These are phyloP conservation scores for Brachyrhaphis roseni DNA, from an alignment of 2,797 vertebrate genomes.

Conservation along the genomic window DNA sequence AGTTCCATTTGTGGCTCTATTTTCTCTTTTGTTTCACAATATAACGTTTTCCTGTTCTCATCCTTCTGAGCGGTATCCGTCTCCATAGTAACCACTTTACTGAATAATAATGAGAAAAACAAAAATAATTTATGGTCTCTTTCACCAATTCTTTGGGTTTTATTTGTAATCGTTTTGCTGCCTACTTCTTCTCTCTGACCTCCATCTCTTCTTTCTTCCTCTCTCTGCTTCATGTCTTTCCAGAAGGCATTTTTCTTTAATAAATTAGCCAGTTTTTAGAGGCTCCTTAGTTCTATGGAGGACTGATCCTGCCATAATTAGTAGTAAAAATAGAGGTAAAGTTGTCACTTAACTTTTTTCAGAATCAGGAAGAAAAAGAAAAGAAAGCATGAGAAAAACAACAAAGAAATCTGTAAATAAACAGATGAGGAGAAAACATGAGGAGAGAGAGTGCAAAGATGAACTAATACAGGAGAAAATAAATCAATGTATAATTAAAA, in stretches of 20 bases:
- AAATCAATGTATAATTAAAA: background rate
- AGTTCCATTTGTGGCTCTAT: background rate
- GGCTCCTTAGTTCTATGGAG: background rate
- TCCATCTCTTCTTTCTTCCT: background rate
- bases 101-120: background rate
- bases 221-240: background rate
- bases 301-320: background rate
- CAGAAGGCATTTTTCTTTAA: background rate
- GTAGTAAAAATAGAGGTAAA: background rate
- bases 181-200: background rate
- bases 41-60: too few species aligned
- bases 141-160: background rate
- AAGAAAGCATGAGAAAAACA: background rate
- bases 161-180: background rate
- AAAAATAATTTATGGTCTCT: background rate
- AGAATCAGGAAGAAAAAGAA: background rate
- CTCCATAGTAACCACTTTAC: background rate
- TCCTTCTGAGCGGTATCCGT: background rate
- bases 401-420: background rate
- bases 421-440: background rate
- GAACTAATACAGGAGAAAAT: background rate
- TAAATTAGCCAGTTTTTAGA: background rate
- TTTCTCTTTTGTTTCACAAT: background rate
- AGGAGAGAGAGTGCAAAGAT: background rate
- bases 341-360: background rate